Base-by-base conservation (phyloP, 2,888 invertebrate species). In the Drosophila falleni region DNA sequence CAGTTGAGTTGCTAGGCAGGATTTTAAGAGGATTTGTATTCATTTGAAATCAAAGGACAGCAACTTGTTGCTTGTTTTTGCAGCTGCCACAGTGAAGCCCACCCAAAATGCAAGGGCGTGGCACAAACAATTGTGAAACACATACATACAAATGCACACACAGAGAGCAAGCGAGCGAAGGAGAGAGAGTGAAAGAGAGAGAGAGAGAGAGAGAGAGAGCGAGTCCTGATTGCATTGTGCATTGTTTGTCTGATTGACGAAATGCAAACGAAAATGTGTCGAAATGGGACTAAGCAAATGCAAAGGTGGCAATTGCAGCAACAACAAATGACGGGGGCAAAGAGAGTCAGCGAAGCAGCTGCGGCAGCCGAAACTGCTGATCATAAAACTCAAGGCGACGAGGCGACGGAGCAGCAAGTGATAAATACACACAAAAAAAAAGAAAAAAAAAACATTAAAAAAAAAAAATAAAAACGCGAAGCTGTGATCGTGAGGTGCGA, bases 231-330 rank as follows among this genome's bases (percentile, higher is more conserved):
- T 85, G 87, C 85, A 87, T 74, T 84, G 78, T 78, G 81, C 60
- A 81, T 81, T 83, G 78, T 88, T 84, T 88, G 81, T 84, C 87
- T 88, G 84, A 88, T 84, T 84, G 88, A 88, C 84, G 84, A 84
- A 84, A 84, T 86, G 84, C 84, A 84, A 84, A 85, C 87, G 87
- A 86, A 87, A 87, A 84, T 87, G 80, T 86, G 89, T 86, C 82
- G 87, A 87, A 86, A 86, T 82, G 82, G 80, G 79, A 89, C 86
- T 89, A 89, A 86, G 85, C 77, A 87, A 89, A 86, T 84, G 82
- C 71, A 80, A 80, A 89, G 84, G 83, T 82, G 81, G 80, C 83
- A 78, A 80, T 73, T 76, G 70, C 80, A 76, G 65, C 75, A 70
- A 37, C 26, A 41, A 13, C 13, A 64, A n/a, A 51, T 42, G 55